These are phyloP conservation scores for Carpatolechia fugitivella DNA, from an alignment of 2,888 invertebrate genomes.

Conservation along the genomic window DNA sequence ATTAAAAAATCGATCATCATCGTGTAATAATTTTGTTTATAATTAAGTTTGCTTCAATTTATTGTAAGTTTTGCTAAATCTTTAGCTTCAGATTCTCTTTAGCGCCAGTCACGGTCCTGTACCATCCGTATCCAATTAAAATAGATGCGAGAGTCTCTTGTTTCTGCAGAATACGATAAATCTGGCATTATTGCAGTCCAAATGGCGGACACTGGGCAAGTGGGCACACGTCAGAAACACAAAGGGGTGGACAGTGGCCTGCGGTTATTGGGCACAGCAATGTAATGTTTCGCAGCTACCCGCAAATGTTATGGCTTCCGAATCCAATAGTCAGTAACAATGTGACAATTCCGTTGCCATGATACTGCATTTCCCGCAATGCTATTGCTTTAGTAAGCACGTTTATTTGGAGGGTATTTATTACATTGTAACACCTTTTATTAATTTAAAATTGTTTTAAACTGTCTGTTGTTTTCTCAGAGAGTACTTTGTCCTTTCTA, in stretches of 20 bases:
- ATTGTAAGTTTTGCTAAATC: too few species aligned
- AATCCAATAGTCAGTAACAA: constrained; percentile 1
- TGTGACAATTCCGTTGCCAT: neutral
- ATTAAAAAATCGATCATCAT: too few species aligned
- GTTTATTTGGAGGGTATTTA: too few species aligned
- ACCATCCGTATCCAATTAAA: too few species aligned
- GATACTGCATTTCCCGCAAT: neutral
- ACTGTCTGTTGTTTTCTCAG: too few species aligned
- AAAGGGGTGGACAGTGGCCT: neutral
- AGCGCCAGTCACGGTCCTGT: too few species aligned
- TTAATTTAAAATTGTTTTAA: too few species aligned
- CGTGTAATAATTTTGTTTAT: too few species aligned
- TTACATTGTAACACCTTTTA: too few species aligned
- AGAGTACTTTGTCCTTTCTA: too few species aligned
- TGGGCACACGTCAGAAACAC: neutral
- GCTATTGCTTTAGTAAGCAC: neutral
- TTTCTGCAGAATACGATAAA: neutral
- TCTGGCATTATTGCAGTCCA: constrained; percentile 3
- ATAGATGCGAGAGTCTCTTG: neutral
- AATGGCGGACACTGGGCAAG: neutral
- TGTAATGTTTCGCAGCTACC: neutral
- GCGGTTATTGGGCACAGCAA: constrained; percentile 5
- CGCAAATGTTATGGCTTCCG: constrained; percentile 1
- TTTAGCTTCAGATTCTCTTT: too few species aligned
- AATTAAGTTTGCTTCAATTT: too few species aligned